These are phyloP conservation scores for Parotia lawesii DNA, from an alignment of 2,113 vertebrate genomes.

Conservation along the genomic window DNA sequence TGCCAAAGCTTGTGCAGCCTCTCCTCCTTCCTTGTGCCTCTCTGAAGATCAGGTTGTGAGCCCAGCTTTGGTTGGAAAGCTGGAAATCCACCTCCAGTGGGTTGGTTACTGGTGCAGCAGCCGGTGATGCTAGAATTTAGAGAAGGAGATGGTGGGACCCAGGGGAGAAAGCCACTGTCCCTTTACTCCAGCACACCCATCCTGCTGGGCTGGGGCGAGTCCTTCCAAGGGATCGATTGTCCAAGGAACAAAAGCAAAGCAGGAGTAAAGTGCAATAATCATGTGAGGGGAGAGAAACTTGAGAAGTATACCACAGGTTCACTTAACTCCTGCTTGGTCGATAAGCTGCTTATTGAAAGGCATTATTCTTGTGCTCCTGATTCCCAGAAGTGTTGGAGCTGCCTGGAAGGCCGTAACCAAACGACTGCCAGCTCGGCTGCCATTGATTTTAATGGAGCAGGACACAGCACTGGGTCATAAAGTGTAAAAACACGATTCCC, in stretches of 20 bases:
- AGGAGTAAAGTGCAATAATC: not conserved
- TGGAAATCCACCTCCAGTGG: not conserved
- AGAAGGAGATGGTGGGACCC: not conserved
- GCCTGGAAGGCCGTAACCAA: slow-evolving; percentile 7
- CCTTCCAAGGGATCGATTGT: not conserved
- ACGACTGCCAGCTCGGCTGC: not conserved
- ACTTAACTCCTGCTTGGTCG: slow-evolving; percentile 44
- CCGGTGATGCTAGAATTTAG: fast-evolving
- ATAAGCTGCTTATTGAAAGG: slow-evolving; percentile 53
- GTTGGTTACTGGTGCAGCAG: not conserved
- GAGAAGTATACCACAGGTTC: slow-evolving; percentile 40
- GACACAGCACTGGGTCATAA: not conserved
- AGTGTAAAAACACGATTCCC: not conserved
- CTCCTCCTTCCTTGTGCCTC: not conserved
- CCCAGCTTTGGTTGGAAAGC: not conserved
- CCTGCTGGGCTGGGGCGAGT: not conserved
- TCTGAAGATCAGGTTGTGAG: not conserved
- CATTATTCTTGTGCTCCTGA: slow-evolving; percentile 51
- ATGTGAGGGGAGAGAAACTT: not conserved
- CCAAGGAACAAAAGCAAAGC: slow-evolving; percentile 22
- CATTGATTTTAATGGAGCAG: slow-evolving; percentile 11
- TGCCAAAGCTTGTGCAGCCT: not conserved
- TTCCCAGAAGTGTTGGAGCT: slow-evolving; percentile 26
- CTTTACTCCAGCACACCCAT: not conserved
- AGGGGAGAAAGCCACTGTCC: not conserved